These are phyloP conservation scores for Acyrthosiphon pisum DNA, from an alignment of 1,140 invertebrate species.

Conservation along the genomic window DNA sequence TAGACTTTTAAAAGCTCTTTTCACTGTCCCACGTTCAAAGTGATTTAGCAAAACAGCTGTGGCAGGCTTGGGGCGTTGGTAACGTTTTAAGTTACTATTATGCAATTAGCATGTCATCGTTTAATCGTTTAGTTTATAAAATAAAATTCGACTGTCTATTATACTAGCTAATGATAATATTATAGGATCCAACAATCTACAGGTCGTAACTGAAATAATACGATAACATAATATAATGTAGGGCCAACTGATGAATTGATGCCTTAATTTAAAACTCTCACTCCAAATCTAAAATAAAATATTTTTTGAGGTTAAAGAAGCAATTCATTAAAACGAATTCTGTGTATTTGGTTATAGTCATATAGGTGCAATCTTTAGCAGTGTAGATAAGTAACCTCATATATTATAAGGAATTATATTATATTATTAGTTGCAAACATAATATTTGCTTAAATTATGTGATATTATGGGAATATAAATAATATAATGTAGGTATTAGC, in stretches of 20 bases:
- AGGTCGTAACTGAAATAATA: background rate
- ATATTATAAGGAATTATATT: too few relatives aligned
- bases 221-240: too few relatives aligned
- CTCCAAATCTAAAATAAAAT: too few relatives aligned
- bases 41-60: background rate
- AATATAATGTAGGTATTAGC: background rate
- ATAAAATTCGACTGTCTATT: background rate
- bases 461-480: background rate
- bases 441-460: background rate
- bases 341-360: too few relatives aligned
- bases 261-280: too few relatives aligned
- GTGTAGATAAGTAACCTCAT: too few relatives aligned
- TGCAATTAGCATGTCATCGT: background rate
- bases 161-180: background rate
- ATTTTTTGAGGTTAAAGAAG: too few relatives aligned
- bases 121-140: background rate
- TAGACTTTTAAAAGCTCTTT: conserved; percentile 24
- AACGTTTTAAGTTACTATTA: background rate
- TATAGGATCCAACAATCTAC: background rate
- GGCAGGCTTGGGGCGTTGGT: background rate
- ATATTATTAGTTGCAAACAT: background rate
- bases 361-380: too few relatives aligned
- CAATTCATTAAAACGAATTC: too few relatives aligned
- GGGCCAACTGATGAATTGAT: too few relatives aligned
- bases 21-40: background rate